Evolutionary conservation across 2,113 vertebrate species (phyloP).

Genomic region (Sylvietta virens): DNA sequence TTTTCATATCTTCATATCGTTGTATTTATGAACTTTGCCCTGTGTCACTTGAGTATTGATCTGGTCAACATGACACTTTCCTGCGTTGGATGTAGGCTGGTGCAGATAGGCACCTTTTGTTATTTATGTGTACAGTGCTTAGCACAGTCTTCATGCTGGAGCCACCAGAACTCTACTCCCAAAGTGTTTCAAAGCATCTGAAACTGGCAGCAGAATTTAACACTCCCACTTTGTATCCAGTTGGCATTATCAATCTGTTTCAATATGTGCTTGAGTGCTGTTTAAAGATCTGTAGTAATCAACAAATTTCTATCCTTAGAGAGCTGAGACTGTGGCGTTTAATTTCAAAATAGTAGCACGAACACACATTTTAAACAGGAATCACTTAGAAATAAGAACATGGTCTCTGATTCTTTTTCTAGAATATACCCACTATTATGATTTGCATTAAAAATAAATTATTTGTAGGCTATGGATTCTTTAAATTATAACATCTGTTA

Average conservation of each 20-base stretch:
- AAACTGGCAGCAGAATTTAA: slow-evolving; percentile 20
- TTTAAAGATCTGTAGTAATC: slow-evolving; percentile 26
- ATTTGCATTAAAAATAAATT: not conserved
- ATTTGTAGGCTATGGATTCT: not conserved
- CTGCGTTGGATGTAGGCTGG: fast-evolving
- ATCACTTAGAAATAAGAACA: not conserved
- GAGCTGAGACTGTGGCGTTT: not conserved
- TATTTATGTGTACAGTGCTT: not conserved
- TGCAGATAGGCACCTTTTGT: not conserved
- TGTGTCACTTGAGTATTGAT: not conserved
- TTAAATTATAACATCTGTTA: not conserved
- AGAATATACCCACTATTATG: not conserved
- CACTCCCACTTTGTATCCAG: not conserved
- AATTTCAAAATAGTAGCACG: not conserved
- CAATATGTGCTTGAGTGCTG: not conserved
- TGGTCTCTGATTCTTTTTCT: not conserved
- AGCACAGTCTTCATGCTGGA: not conserved
- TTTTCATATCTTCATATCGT: not conserved
- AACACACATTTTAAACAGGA: not conserved
- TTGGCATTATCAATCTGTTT: slow-evolving; percentile 32
- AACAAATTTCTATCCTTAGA: slow-evolving; percentile 5
- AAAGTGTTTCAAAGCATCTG: not conserved
- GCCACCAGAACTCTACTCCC: not conserved
- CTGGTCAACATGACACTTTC: not conserved
- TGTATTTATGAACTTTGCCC: not conserved